Evolutionary conservation across 2,888 invertebrate species (phyloP), one percentile per base, ranked within the genome.

Genomic region (Clistopyga incitator): DNA sequence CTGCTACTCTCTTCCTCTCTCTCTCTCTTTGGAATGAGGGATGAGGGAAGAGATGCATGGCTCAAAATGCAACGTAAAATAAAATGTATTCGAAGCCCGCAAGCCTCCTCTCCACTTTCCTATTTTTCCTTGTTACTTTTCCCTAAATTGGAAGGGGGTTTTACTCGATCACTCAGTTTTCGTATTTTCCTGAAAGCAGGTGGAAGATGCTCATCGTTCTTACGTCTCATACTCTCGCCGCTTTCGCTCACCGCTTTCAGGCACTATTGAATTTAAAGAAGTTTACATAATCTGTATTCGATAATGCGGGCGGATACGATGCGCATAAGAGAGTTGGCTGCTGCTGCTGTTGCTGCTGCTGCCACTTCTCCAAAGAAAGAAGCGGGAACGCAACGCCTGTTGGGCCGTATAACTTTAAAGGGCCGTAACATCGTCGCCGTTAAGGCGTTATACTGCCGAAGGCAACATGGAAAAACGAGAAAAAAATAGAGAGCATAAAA

Each of bases 211-310:
- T 74, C 68, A 75, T 59, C 59, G 75, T 77, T 83, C 45, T 71
- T 68, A 68, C 52, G 70, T 76, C 50, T 67, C 29, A 61, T 47
- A 45, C 65, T 50, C 47, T 76, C 76, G 8, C 76, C 67, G n/a
- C 72, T 59, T 65, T 68, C 67, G 54, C 77, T 67, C 72, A 47
- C 75, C 71, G 72, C 50, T 68, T 64, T 72, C 54, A 65, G 76
- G 71, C 74, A 76, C 78, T 81, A 86, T 83, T 81, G 68, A 76
- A 77, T 82, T 76, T 84, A 78, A 82, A 81, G 67, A 84, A 84
- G 83, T 85, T 85, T 88, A 86, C 89, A 88, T 90, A 90, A 90
- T 87, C 87, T 86, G 79, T 87, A 88, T 88, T 88, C 90, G 90
- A 90, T 90, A 90, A 90, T 90, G 90, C 88, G 86, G 85, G 76